These are phyloP conservation scores for Syncerus caffer DNA, from an alignment of 2,797 vertebrate species.

Conservation along the genomic window DNA sequence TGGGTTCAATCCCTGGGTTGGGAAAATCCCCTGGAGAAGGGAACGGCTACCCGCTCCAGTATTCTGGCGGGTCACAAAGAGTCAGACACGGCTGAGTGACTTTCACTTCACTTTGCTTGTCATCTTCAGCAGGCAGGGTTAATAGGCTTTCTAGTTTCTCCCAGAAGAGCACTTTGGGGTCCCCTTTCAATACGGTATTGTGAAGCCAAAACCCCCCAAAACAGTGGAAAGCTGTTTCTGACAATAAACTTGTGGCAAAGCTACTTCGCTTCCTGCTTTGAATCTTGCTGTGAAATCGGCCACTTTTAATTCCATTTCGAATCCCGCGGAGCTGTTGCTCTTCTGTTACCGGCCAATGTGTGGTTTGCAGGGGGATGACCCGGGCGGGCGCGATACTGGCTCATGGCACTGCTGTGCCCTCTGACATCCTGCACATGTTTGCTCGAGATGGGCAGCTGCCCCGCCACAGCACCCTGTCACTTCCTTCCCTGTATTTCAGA, in stretches of 20 bases:
- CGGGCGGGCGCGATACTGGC: not conserved
- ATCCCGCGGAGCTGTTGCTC: not conserved
- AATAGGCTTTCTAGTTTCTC: not conserved
- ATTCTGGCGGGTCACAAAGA: not conserved
- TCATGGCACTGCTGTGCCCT: constrained; percentile 27
- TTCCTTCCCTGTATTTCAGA: constrained; percentile 69
- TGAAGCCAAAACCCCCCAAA: not conserved
- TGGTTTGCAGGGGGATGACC: not conserved
- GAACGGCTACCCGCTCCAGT: not conserved
- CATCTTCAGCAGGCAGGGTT: not conserved
- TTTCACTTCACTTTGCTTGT: not conserved
- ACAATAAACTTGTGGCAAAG: not conserved
- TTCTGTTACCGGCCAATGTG: not conserved
- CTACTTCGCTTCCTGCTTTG: not conserved
- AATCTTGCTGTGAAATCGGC: not conserved
- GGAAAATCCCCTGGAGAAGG: not conserved
- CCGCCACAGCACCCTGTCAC: constrained; percentile 70
- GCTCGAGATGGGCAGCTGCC: constrained; percentile 77
- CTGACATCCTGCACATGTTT: constrained; percentile 49
- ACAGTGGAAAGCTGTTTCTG: not conserved
- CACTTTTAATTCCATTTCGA: not conserved
- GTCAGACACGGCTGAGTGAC: not conserved
- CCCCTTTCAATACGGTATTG: not conserved
- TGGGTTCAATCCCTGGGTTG: not conserved
- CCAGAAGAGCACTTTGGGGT: not conserved